Evolutionary conservation across 2,888 invertebrate species (phyloP), one percentile per base, ranked within the genome.

Genomic region (Pristionchus exspectatus): DNA sequence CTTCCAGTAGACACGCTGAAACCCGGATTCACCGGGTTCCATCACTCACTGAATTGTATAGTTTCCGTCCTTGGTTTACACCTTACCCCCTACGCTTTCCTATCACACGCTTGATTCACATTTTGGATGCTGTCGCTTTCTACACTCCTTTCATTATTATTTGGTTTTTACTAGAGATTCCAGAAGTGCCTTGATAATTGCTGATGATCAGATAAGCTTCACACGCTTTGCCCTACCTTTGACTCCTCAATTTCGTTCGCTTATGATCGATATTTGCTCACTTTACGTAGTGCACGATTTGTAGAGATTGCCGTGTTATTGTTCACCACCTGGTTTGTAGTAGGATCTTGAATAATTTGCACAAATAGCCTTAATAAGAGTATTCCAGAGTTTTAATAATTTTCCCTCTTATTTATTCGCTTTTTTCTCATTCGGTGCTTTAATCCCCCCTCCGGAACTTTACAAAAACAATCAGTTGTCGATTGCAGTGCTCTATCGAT

Each of bases 121-220:
- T 81, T 81, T 81, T 81, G 81, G 38, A 81, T 81, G 81, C 81
- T 81, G 27, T 81, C 81, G 81, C 81, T 81, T 81, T 81, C 50
- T n/a, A 12, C n/a, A 7, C 14, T 38, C 54, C 21, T 44, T 30
- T 74, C 12, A 12, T 38, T 69, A 69, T 10, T 38, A 21, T 44
- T 33, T 33, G 27, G n/a, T 66, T n/a, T 66, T 69, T 12, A 4
- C 1, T 33, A 74, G 74, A 74, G 21, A 74, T 74, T 38, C 33
- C 74, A 74, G 30, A 72, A 33, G 74, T 38, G 14, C 74, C 74
- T 30, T 74, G 30, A 69, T 18, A 44, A 30, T 30, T 38, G 30
- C 30, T 69, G 69, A 69, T 69, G 69, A 69, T 72, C 33, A 30
- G 72, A 72, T 30, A 33, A 33, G 27, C 30, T 21, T 3, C 30